Evolutionary conservation across 2,888 invertebrate species (phyloP).

Genomic region (Lasius fuliginosus): DNA sequence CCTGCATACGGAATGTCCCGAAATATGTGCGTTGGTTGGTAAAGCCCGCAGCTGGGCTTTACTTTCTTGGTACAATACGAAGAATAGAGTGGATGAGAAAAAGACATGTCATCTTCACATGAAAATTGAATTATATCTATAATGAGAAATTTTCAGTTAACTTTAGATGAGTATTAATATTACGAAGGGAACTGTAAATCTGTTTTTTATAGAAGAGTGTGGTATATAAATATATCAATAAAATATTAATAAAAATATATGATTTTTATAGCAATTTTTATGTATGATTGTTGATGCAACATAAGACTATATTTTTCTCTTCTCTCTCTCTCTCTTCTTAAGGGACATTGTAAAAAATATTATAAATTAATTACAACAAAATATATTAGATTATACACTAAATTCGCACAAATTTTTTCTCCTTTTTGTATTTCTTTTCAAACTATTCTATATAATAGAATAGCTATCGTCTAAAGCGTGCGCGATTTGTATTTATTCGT

Average conservation of each 20-base stretch:
- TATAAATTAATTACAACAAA: not conserved
- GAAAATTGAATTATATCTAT: not conserved
- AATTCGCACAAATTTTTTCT: not conserved
- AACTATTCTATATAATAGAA: not conserved
- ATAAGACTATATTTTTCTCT: not conserved
- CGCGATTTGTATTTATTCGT: not conserved
- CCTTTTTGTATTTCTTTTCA: not conserved
- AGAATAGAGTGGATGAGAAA: not conserved
- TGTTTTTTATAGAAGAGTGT: not conserved
- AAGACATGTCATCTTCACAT: not conserved
- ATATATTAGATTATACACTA: not conserved
- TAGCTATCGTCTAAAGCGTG: not conserved
- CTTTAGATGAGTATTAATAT: not conserved
- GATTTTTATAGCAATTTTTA: not conserved
- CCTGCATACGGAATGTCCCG: constrained; percentile 9
- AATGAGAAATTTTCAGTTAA: not conserved
- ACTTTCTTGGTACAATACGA: not conserved
- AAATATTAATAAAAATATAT: not conserved
- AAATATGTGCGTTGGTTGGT: not conserved
- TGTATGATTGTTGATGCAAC: not conserved
- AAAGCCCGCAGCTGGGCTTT: not conserved
- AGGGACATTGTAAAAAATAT: not conserved
- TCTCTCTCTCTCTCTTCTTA: no score
- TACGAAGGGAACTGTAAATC: not conserved
- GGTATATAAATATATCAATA: not conserved